Conservation (phyloP, 1,140 invertebrate genomes). For the Drosophila tani region DNA sequence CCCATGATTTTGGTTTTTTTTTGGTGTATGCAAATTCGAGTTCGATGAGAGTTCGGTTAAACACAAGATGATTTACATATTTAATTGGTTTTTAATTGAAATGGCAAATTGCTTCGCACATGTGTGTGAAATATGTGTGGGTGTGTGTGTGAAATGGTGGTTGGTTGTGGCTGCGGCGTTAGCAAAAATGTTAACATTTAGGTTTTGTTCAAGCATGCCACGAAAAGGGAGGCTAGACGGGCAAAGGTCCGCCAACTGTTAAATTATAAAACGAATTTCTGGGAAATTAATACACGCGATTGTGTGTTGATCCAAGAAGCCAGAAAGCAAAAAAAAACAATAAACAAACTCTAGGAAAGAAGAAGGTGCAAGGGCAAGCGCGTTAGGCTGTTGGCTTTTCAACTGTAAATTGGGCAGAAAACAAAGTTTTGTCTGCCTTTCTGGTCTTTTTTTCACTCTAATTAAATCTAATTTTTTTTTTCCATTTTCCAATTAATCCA, state of each 20-base stretch:
- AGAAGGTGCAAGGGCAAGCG: slow-evolving; percentile 43
- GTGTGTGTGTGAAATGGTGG: slow-evolving; percentile 11
- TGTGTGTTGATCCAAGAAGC: slow-evolving; percentile 36
- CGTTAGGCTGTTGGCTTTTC: slow-evolving; percentile 20
- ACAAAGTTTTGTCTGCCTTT: slow-evolving; percentile 8
- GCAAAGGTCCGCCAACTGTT: slow-evolving; percentile 30
- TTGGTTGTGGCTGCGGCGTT: slow-evolving; percentile 39
- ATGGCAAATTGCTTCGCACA: slow-evolving; percentile 56
- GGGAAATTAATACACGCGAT: slow-evolving; percentile 31
- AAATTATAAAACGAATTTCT: slow-evolving; percentile 33
- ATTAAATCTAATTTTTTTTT: slow-evolving; percentile 19
- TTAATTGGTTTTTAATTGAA: slow-evolving; percentile 83
- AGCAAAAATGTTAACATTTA: slow-evolving; percentile 57
- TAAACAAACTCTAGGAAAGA: slow-evolving; percentile 4
- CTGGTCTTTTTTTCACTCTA: slow-evolving; percentile 5
- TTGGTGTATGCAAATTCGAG: slow-evolving; percentile 73
- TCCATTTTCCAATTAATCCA: slow-evolving; percentile 21
- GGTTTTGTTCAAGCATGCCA: slow-evolving; percentile 41
- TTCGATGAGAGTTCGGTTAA: slow-evolving; percentile 79
- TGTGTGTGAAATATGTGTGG: slow-evolving; percentile 31
- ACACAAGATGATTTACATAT: slow-evolving; percentile 83
- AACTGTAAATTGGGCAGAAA: slow-evolving; percentile 7
- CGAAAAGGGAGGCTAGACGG: background rate
- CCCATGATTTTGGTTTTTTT: slow-evolving; percentile 43
- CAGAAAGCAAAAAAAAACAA: slow-evolving; percentile 22